Conservation (phyloP, 2,888 invertebrate genomes). For the Eumerus sabulonum region DNA sequence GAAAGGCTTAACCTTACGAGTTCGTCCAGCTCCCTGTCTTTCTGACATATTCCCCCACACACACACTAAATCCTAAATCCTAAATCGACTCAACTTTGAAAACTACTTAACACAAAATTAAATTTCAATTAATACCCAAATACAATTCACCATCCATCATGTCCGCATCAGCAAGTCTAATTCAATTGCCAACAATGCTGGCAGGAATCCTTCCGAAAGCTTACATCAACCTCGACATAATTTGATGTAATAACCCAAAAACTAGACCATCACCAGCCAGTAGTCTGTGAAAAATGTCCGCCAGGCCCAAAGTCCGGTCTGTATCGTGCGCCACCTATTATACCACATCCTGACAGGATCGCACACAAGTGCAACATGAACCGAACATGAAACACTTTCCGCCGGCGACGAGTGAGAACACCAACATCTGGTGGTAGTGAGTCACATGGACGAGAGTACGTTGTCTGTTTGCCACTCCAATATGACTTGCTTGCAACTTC, state of each 20-base stretch:
- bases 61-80: no score
- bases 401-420: conserved; percentile 31
- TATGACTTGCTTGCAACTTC: conserved; percentile 32
- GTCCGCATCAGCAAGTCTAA: conserved; percentile 31
- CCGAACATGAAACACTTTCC: conserved; percentile 42
- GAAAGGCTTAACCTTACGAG: no score
- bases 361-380: conserved; percentile 2
- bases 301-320: not conserved
- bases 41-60: no score
- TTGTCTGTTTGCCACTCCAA: conserved; percentile 3
- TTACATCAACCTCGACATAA: not conserved
- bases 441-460: conserved; percentile 17
- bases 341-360: not conserved
- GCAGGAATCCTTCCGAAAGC: conserved; percentile 10
- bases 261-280: not conserved
- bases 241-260: conserved; percentile 7
- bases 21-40: no score
- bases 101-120: conserved; percentile 10
- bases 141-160: conserved; percentile 28
- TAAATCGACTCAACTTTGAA: no score
- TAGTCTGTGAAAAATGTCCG: conserved; percentile 5
- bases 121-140: conserved; percentile 32
- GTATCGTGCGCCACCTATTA: conserved; percentile 1
- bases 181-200: conserved; percentile 25
- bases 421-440: conserved; percentile 5